Conservation (phyloP, 2,113 vertebrate genomes). For the Cephalopholis sonnerati region DNA sequence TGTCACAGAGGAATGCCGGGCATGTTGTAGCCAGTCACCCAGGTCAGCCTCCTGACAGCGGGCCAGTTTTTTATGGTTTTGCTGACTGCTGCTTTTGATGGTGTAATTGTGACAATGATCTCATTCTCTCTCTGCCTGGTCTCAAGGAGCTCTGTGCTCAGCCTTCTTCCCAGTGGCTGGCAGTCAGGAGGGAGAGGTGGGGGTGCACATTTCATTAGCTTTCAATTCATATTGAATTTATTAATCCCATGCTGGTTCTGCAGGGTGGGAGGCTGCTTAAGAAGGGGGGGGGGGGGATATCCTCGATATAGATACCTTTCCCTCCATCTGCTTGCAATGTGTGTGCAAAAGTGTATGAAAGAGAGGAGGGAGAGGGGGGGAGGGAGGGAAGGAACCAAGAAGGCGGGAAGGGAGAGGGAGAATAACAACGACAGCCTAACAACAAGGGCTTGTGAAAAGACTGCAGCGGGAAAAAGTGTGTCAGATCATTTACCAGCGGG, state of each 20-base stretch:
- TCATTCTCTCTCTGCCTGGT: constrained; percentile 69
- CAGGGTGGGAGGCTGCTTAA: constrained; percentile 71
- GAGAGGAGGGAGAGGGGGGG: constrained; percentile 3
- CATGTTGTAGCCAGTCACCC: constrained; percentile 72
- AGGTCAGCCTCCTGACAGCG: constrained; percentile 74
- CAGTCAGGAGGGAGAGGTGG: constrained; percentile 63
- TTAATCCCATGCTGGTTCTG: constrained; percentile 83
- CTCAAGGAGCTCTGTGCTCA: constrained; percentile 64
- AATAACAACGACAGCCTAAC: constrained; percentile 69
- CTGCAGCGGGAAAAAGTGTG: constrained; percentile 79
- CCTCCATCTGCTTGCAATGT: constrained; percentile 82
- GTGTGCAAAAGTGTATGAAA: constrained; percentile 68
- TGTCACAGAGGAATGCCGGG: constrained; percentile 74
- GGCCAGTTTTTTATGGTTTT: constrained; percentile 66
- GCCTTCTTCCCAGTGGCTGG: constrained; percentile 62
- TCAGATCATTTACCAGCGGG: constrained; percentile 83
- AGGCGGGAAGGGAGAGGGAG: constrained; percentile 66
- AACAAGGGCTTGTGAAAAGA: constrained; percentile 76
- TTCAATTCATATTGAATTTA: constrained; percentile 84
- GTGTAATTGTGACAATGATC: constrained; percentile 79
- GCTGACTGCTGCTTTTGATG: constrained; percentile 76
- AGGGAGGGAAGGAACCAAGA: constrained; percentile 37
- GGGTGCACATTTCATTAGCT: constrained; percentile 81
- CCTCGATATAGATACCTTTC: constrained; percentile 76
- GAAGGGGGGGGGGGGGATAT: constrained; percentile 42